These are phyloP conservation scores for Episyrphus balteatus DNA, from an alignment of 1,140 invertebrate genomes.

Conservation along the genomic window DNA sequence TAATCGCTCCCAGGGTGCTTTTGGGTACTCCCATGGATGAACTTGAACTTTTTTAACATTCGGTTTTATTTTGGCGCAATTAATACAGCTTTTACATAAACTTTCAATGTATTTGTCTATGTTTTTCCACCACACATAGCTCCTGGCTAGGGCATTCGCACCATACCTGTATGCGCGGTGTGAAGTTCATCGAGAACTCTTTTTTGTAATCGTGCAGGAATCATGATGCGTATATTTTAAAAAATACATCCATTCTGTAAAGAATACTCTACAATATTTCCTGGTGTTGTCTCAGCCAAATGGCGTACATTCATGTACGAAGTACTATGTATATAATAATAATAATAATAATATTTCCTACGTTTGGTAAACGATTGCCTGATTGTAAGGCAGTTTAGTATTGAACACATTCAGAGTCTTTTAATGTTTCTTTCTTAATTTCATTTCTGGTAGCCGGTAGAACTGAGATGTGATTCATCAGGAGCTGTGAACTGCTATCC, in stretches of 20 bases:
- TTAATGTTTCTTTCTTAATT: not conserved
- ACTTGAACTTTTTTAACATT: not conserved
- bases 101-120: not conserved
- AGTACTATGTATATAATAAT: no score
- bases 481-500: no score
- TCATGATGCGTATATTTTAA: slow-evolving; percentile 8
- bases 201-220: slow-evolving; percentile 29
- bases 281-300: no score
- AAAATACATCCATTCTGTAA: not conserved
- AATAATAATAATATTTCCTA: no score
- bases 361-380: no score
- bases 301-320: no score
- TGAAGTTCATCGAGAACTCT: slow-evolving; percentile 37
- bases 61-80: no score
- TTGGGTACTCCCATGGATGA: not conserved
- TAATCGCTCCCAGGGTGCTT: slow-evolving; percentile 1
- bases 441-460: not conserved
- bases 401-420: not conserved
- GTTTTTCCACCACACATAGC: not conserved
- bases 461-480: no score
- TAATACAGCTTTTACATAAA: not conserved
- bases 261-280: no score
- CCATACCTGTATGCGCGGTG: slow-evolving; percentile 9
- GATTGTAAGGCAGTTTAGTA: no score
- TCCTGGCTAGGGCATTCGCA: not conserved